These are phyloP conservation scores for Pseudeuparius sepicola DNA, from an alignment of 2,888 invertebrate species.

Conservation along the genomic window DNA sequence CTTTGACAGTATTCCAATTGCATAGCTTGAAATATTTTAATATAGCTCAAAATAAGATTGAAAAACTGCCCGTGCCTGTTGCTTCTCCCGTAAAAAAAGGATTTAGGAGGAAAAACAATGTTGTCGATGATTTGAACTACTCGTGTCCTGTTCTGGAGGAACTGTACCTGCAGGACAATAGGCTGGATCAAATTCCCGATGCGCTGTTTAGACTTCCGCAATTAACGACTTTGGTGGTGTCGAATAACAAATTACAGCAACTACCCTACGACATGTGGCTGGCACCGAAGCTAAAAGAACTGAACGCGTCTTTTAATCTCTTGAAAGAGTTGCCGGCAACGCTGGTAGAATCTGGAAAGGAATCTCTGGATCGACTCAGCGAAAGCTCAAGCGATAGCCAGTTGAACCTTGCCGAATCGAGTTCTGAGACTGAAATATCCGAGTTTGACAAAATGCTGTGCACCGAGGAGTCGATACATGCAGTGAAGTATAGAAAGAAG, in stretches of 20 bases:
- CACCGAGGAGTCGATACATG: conserved; percentile 31
- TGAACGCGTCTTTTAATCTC: conserved; percentile 83
- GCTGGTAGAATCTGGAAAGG: conserved; percentile 41
- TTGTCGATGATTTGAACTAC: conserved; percentile 40
- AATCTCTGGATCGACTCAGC: conserved; percentile 36
- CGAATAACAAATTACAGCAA: conserved; percentile 81
- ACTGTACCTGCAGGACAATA: conserved; percentile 84
- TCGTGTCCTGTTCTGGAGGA: conserved; percentile 78
- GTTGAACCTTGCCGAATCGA: conserved; percentile 35
- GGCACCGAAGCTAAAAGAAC: conserved; percentile 73
- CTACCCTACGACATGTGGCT: conserved; percentile 81
- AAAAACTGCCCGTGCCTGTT: conserved; percentile 53
- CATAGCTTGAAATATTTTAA: conserved; percentile 75
- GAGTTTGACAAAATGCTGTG: conserved; percentile 33
- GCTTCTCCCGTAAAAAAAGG: conserved; percentile 30
- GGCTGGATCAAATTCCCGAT: conserved; percentile 71
- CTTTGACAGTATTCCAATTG: conserved; percentile 72
- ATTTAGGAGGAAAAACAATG: conserved; percentile 29
- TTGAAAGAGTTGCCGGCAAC: conserved; percentile 62
- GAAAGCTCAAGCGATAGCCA: conserved; percentile 40
- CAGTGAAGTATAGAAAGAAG: conserved; percentile 36
- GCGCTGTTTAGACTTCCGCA: conserved; percentile 73
- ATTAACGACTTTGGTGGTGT: conserved; percentile 76
- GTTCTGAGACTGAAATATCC: conserved; percentile 31
- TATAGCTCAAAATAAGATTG: conserved; percentile 81